phyloP scores from a whole-genome alignment of 2,113 vertebrate genomes.

The Maccullochella peelii region DNA sequence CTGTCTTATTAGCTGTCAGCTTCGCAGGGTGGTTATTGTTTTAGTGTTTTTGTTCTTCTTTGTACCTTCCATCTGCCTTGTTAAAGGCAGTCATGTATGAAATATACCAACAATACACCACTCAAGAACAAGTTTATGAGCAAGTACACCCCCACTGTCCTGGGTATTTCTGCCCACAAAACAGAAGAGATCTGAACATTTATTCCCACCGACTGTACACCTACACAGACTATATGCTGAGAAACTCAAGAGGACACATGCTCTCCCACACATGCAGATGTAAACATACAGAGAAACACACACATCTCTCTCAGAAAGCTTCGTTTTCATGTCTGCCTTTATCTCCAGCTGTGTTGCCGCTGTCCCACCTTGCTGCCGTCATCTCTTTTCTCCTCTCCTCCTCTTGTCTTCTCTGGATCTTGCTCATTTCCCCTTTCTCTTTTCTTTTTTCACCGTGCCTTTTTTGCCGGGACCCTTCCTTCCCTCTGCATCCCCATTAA shows the following conservation, averaged over 20 bases:
- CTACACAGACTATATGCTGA: slow-evolving; percentile 56
- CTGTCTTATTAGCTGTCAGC: slow-evolving; percentile 70
- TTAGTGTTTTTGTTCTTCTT: slow-evolving; percentile 54
- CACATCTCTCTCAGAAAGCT: not conserved
- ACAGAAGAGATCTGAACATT: slow-evolving; percentile 40
- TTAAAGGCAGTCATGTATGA: slow-evolving; percentile 54
- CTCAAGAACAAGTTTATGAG: slow-evolving; percentile 56
- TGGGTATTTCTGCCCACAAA: slow-evolving; percentile 56
- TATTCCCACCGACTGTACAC: slow-evolving; percentile 60
- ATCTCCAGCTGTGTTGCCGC: slow-evolving; percentile 13
- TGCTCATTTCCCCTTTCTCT: slow-evolving; percentile 4
- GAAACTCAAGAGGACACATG: slow-evolving; percentile 39
- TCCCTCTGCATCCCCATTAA: slow-evolving; percentile 86
- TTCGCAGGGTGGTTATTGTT: slow-evolving; percentile 59
- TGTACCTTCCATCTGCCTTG: slow-evolving; percentile 57
- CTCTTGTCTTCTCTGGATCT: slow-evolving; percentile 9
- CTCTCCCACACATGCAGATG: slow-evolving; percentile 58
- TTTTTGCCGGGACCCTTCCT: slow-evolving; percentile 65
- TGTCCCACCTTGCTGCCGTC: slow-evolving; percentile 1
- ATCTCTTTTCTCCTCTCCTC: not conserved
- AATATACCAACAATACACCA: slow-evolving; percentile 61
- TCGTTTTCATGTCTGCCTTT: slow-evolving; percentile 13
- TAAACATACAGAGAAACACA: slow-evolving; percentile 57
- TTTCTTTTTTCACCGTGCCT: slow-evolving; percentile 5
- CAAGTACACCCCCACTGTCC: slow-evolving; percentile 53